Percentiles rank a stretch among this genome's conserved stretches.
Conservation (phyloP, 2,113 vertebrate genomes). For the Nerophis ophidion region DNA sequence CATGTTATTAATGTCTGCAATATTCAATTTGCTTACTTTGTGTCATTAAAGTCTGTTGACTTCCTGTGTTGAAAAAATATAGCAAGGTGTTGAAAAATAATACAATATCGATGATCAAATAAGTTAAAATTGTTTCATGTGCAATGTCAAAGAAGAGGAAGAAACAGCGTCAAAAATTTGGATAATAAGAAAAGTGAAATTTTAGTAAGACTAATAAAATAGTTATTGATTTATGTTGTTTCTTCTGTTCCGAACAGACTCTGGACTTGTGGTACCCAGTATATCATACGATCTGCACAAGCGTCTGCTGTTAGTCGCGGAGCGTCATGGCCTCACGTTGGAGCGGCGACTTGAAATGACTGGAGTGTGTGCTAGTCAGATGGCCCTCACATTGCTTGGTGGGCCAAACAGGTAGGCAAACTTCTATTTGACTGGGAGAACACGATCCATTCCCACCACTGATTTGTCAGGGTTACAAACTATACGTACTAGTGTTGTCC, state of each 20-base stretch:
- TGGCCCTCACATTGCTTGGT: constrained; percentile 92
- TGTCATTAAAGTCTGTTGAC: too few relatives aligned
- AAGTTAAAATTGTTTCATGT: too few relatives aligned
- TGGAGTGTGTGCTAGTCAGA: constrained; percentile 94
- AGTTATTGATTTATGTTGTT: background rate
- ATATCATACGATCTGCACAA: constrained; percentile 91
- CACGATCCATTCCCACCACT: too few relatives aligned
- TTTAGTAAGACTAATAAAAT: background rate
- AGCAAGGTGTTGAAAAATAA: too few relatives aligned
- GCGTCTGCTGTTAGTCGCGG: constrained; percentile 83
- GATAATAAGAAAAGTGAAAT: background rate
- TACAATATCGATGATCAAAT: too few relatives aligned
- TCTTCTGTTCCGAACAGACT: constrained; percentile 69
- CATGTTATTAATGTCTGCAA: too few relatives aligned
- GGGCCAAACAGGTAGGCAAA: constrained; percentile 89
- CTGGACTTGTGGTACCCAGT: constrained; percentile 91
- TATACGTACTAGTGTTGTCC: too few relatives aligned
- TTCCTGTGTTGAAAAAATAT: too few relatives aligned
- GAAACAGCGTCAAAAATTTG: background rate
- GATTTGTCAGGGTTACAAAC: background rate
- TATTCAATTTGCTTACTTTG: too few relatives aligned
- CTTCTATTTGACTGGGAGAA: too few relatives aligned
- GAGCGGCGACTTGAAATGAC: constrained; percentile 95
- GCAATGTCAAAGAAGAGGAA: background rate
- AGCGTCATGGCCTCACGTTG: constrained; percentile 86